Conservation (phyloP, 2,888 invertebrate species). For the Eupithecia centaureata region DNA sequence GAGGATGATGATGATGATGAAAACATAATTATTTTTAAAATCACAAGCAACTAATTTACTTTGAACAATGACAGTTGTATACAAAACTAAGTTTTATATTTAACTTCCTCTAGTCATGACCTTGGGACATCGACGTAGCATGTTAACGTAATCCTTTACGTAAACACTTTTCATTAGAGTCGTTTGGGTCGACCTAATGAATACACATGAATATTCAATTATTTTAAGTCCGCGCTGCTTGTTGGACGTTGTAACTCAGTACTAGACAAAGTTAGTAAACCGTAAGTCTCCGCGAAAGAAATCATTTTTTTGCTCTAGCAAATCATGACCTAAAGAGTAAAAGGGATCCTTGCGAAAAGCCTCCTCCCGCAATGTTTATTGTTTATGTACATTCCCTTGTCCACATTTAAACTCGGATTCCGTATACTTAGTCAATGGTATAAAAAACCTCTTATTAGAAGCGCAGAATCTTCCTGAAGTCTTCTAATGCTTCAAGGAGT, state of each 20-base stretch:
- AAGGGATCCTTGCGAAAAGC: background rate
- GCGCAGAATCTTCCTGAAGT: background rate
- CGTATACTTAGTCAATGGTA: no score
- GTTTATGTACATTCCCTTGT: no score
- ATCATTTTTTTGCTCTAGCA: background rate
- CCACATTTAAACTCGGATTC: no score
- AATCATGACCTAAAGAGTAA: no score
- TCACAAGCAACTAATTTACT: background rate
- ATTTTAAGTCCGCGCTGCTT: background rate
- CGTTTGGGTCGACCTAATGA: conserved; percentile 4
- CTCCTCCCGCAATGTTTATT: background rate
- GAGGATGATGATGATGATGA: no score
- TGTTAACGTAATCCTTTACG: conserved; percentile 6
- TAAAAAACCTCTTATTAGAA: background rate
- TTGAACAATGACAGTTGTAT: background rate
- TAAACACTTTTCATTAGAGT: conserved; percentile 1
- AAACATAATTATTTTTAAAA: background rate
- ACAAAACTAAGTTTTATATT: background rate
- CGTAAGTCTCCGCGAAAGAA: background rate
- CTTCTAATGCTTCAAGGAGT: no score
- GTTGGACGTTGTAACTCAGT: background rate
- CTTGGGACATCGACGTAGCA: background rate
- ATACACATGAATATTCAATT: background rate
- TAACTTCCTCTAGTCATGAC: background rate
- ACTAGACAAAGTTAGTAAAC: background rate